Percentiles rank a stretch among this genome's conserved stretches.
Conservation (phyloP, 2,888 invertebrate species). For the Drosophila glabriapex region DNA sequence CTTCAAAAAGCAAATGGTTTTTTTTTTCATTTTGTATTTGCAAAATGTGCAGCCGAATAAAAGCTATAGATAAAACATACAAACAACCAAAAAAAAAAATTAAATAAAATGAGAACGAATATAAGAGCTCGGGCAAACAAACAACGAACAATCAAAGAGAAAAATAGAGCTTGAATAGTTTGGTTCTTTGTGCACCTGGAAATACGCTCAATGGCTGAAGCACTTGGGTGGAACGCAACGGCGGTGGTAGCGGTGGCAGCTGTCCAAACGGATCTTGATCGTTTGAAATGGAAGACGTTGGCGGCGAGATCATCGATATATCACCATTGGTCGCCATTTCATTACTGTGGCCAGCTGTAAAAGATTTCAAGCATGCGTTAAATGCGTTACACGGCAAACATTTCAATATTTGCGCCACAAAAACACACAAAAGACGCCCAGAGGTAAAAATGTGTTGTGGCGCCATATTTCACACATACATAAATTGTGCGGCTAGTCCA, state of each 20-base stretch:
- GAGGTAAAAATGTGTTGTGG: slow-evolving; percentile 54
- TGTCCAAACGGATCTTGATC: slow-evolving; percentile 86
- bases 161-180: slow-evolving; percentile 2
- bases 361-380: slow-evolving; percentile 26
- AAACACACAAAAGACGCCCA: slow-evolving; percentile 44
- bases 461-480: slow-evolving; percentile 80
- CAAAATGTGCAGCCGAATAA: slow-evolving; percentile 46
- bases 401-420: slow-evolving; percentile 26
- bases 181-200: slow-evolving; percentile 83
- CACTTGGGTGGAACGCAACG: slow-evolving; percentile 86
- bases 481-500: slow-evolving; percentile 68
- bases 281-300: slow-evolving; percentile 86
- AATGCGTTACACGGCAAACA: slow-evolving; percentile 30
- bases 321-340: slow-evolving; percentile 86
- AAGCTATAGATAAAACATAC: slow-evolving; percentile 24
- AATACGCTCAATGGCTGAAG: slow-evolving; percentile 86
- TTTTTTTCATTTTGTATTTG: neutral
- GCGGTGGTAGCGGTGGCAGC: slow-evolving; percentile 86
- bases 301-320: slow-evolving; percentile 86
- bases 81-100: slow-evolving; percentile 16
- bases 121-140: slow-evolving; percentile 47
- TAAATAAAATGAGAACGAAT: slow-evolving; percentile 15
- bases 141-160: slow-evolving; percentile 39
- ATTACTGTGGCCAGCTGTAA: slow-evolving; percentile 85
- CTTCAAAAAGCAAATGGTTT: slow-evolving; percentile 48